Evolutionary conservation across 2,888 invertebrate genomes (phyloP).

Genomic region (Lasioglossum calceatum): DNA sequence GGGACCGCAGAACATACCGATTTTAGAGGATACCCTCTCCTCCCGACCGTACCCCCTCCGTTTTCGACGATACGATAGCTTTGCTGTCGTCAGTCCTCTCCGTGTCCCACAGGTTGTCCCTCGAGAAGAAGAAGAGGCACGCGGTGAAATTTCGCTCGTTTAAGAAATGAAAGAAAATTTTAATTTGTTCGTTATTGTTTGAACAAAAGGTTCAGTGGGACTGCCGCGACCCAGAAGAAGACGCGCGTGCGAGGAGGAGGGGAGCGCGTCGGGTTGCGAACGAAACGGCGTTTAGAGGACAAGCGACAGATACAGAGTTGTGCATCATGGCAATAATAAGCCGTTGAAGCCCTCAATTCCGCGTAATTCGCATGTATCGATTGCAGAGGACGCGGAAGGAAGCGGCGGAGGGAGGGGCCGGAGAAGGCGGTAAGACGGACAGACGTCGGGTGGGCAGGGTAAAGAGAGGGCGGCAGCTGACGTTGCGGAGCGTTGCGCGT

Average conservation of each 20-base stretch:
- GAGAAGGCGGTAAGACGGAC: neutral
- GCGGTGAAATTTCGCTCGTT: no score
- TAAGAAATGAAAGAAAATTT: no score
- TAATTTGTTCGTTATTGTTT: no score
- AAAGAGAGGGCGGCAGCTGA: neutral
- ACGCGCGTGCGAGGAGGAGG: no score
- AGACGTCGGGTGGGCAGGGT: neutral
- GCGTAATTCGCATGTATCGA: neutral
- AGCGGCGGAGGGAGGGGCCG: neutral
- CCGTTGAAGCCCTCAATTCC: neutral
- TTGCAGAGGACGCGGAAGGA: neutral
- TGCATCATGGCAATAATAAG: neutral
- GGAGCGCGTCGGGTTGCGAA: neutral
- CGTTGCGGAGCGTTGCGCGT: slow-evolving; percentile 16
- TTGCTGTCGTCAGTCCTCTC: no score
- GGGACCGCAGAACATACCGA: slow-evolving; percentile 54
- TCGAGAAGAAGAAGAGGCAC: no score
- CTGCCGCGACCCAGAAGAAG: no score
- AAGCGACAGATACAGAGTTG: neutral
- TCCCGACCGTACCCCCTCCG: no score
- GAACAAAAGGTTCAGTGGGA: no score
- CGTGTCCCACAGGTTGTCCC: no score
- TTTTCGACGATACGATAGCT: no score
- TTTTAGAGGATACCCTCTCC: slow-evolving; percentile 29
- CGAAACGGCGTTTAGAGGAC: neutral